phyloP scores from a whole-genome alignment of 2,113 vertebrate genomes.

The Gavialis gangeticus region DNA sequence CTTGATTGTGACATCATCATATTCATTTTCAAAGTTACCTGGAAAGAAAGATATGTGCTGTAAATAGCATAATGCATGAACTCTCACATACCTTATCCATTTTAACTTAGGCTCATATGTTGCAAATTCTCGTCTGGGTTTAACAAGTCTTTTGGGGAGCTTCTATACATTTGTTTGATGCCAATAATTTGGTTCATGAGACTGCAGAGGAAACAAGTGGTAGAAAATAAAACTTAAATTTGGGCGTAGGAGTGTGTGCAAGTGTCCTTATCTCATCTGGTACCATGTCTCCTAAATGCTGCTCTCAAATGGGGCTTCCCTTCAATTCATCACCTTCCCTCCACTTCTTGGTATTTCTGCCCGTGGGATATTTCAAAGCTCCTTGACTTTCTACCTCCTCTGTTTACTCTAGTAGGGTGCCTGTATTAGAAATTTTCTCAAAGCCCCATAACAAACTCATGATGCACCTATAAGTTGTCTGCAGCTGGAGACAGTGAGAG shows the following conservation, averaged over 20 bases:
- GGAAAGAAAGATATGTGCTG: neutral
- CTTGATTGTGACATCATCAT: conserved; percentile 82
- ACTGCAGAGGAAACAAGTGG: neutral
- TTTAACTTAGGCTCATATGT: neutral
- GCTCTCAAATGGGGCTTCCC: too few species aligned
- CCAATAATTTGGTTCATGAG: neutral
- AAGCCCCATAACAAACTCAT: neutral
- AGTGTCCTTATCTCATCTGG: neutral
- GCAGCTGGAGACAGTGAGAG: neutral
- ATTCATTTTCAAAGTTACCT: conserved; percentile 80
- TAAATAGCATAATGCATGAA: neutral
- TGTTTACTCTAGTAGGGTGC: too few species aligned
- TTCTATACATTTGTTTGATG: neutral
- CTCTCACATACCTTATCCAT: neutral
- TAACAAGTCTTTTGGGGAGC: neutral
- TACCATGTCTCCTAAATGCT: neutral
- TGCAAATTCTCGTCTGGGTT: neutral
- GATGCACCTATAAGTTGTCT: neutral
- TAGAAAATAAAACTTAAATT: neutral
- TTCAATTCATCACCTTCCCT: too few species aligned
- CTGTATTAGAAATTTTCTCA: neutral
- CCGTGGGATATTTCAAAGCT: too few species aligned
- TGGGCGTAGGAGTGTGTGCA: neutral
- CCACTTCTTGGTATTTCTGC: too few species aligned
- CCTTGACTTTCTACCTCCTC: too few species aligned